phyloP scores from a whole-genome alignment of 53 echinoderm and acorn worm genomes.

The Antedon mediterranea region DNA sequence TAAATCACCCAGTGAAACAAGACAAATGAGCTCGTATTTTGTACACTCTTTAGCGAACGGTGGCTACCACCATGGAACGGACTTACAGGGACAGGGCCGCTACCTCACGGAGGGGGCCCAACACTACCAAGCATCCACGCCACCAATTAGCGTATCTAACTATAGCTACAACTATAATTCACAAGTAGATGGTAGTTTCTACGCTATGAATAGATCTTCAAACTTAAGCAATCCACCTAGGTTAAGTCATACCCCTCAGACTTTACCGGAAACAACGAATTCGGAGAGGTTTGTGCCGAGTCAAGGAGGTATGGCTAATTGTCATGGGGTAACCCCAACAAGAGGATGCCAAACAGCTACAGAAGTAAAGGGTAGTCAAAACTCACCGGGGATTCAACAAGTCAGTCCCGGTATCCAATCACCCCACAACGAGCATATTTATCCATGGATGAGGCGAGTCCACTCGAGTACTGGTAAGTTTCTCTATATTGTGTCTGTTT shows the following conservation, averaged over 20 bases:
- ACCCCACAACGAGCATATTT: conserved; percentile 53
- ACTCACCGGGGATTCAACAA: background rate
- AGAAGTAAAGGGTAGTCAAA: background rate
- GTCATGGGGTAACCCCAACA: background rate
- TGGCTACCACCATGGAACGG: conserved; percentile 58
- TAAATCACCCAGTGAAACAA: conserved; percentile 1
- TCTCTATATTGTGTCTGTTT: background rate
- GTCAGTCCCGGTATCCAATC: background rate
- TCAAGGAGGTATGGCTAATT: background rate
- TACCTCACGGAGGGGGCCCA: conserved; percentile 15
- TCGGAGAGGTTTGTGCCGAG: background rate
- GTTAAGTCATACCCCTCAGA: background rate
- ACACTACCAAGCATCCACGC: conserved; percentile 32
- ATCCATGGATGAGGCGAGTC: conserved; percentile 95
- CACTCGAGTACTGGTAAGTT: conserved; percentile 81
- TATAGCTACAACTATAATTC: conserved; percentile 42
- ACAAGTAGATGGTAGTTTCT: conserved; percentile 43
- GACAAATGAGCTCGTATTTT: conserved; percentile 69
- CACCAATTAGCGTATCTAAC: conserved; percentile 20
- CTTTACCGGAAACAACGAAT: background rate
- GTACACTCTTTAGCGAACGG: conserved; percentile 63
- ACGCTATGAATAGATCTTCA: conserved; percentile 36
- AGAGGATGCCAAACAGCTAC: background rate
- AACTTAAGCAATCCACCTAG: conserved; percentile 3
- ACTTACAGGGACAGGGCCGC: conserved; percentile 40